A percentile compares a stretch with the other conserved stretches of the same genome.
Evolutionary conservation across 2,888 invertebrate genomes (phyloP).

Genomic region (Erannis defoliaria): DNA sequence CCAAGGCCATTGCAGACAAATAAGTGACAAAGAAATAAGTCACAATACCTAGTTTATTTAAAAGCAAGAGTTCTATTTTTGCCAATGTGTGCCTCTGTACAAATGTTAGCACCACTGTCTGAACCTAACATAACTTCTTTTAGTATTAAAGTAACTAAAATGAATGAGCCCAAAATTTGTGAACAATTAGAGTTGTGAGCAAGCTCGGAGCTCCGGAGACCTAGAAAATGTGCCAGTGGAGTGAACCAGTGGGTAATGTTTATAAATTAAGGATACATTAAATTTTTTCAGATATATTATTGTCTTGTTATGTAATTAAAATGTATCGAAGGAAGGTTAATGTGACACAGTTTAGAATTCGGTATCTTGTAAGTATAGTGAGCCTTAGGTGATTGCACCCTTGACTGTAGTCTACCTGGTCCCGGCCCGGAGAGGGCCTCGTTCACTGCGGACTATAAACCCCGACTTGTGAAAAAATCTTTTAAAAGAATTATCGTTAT

Average conservation of each 20-base stretch:
- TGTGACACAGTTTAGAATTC: constrained; percentile 71
- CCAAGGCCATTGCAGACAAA: constrained; percentile 43
- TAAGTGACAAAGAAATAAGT: constrained; percentile 26
- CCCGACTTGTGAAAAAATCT: constrained; percentile 74
- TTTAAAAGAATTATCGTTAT: constrained; percentile 78
- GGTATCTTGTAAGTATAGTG: constrained; percentile 78
- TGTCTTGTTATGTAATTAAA: constrained; percentile 87
- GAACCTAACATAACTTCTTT: constrained; percentile 70
- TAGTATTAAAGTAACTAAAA: constrained; percentile 67
- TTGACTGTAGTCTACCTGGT: constrained; percentile 66
- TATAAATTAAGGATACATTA: constrained; percentile 84
- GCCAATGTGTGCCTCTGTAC: constrained; percentile 48
- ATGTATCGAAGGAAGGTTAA: constrained; percentile 81
- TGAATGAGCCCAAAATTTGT: constrained; percentile 69
- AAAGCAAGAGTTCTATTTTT: constrained; percentile 41
- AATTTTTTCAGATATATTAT: constrained; percentile 87
- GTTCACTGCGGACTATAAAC: constrained; percentile 56
- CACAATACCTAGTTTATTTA: constrained; percentile 21
- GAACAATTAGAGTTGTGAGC: constrained; percentile 67
- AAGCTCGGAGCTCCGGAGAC: constrained; percentile 69
- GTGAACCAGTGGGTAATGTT: constrained; percentile 83
- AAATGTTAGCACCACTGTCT: constrained; percentile 65
- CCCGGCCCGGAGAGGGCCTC: constrained; percentile 44
- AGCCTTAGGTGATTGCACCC: constrained; percentile 80
- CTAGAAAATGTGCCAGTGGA: constrained; percentile 73